A percentile compares a stretch with the other conserved stretches of the same genome.
Evolutionary conservation across 2,888 invertebrate genomes (phyloP).

Genomic region (Temnothorax unifasciatus): DNA sequence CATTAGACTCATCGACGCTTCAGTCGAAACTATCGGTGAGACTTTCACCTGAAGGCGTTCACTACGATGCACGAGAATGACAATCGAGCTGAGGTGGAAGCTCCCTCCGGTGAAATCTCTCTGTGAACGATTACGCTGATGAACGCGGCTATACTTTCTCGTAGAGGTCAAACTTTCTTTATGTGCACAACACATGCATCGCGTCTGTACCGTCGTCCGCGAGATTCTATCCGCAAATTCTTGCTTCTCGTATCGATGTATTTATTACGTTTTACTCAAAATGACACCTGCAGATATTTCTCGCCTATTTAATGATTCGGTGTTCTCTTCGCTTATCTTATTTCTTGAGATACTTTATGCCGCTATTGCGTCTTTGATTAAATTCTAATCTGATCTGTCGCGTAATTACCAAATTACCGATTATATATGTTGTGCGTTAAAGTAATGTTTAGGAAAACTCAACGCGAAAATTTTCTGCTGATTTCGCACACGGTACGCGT

Average conservation of each 20-base stretch:
- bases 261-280: background rate
- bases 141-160: constrained; percentile 20
- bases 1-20: background rate
- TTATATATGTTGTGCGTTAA: background rate
- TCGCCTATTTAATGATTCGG: background rate
- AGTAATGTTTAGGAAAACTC: background rate
- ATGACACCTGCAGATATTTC: background rate
- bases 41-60: constrained; percentile 35
- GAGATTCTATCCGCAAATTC: background rate
- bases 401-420: background rate
- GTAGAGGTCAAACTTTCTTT: constrained; percentile 26
- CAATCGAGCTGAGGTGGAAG: background rate
- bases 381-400: constrained; percentile 6
- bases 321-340: background rate
- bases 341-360: background rate
- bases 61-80: background rate
- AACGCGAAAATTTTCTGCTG: constrained; percentile 3
- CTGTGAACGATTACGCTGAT: background rate
- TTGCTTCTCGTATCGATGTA: background rate
- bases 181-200: background rate
- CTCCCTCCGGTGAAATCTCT: constrained; percentile 15
- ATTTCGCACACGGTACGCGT: background rate
- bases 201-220: background rate
- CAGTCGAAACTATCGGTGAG: background rate
- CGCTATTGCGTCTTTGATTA: background rate